These are phyloP conservation scores for Cybosia mesomella DNA, from an alignment of 2,888 invertebrate species.

Conservation along the genomic window DNA sequence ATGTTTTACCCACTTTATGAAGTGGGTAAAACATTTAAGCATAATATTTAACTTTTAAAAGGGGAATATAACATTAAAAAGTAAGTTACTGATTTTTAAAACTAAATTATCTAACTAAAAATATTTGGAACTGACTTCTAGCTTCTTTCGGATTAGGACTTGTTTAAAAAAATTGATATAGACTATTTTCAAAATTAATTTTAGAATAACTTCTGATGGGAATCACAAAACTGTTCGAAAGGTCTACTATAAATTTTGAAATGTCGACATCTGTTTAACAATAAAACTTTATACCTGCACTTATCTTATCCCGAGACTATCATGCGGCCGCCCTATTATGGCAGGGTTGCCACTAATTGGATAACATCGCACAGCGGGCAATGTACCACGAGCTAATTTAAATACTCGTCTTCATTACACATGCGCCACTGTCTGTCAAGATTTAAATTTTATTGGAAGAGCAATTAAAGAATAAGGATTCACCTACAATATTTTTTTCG, in stretches of 20 bases:
- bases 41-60: too few species aligned
- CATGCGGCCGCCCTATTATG: slow-evolving; percentile 5
- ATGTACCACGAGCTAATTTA: slow-evolving; percentile 27
- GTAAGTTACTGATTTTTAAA: too few species aligned
- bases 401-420: slow-evolving; percentile 27
- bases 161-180: too few species aligned
- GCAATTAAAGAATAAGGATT: neutral
- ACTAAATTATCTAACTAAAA: too few species aligned
- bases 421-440: slow-evolving; percentile 7
- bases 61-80: too few species aligned
- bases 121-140: too few species aligned
- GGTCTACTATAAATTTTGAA: neutral
- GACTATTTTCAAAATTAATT: neutral
- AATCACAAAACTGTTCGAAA: neutral
- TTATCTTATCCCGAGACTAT: neutral
- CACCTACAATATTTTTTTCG: neutral
- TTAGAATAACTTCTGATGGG: neutral
- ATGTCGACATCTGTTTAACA: neutral
- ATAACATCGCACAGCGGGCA: slow-evolving; percentile 24
- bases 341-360: slow-evolving; percentile 25
- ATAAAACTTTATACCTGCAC: slow-evolving; percentile 1
- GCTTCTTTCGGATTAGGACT: too few species aligned
- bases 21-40: too few species aligned
- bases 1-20: too few species aligned
- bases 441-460: slow-evolving; percentile 13